These are phyloP conservation scores for Drosophila antonietae DNA, from an alignment of 2,888 invertebrate genomes.

Conservation along the genomic window DNA sequence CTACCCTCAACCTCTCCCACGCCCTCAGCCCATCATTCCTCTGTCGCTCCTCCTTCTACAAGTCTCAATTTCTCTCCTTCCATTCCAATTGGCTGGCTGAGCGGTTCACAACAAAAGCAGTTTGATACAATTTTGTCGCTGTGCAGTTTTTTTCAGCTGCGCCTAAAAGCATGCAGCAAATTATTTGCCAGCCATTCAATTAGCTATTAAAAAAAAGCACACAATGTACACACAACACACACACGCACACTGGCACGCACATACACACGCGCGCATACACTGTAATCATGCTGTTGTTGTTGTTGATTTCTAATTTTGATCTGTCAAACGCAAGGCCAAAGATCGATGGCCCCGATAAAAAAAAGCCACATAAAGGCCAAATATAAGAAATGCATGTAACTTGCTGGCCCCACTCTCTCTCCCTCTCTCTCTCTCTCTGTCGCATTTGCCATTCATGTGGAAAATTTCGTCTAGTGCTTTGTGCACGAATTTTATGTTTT, in stretches of 20 bases:
- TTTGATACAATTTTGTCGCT: conserved; percentile 60
- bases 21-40: neutral
- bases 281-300: conserved; percentile 18
- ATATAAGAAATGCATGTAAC: conserved; percentile 24
- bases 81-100: conserved; percentile 10
- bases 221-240: neutral
- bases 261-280: neutral
- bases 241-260: neutral
- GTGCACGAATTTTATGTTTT: conserved; percentile 74
- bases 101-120: conserved; percentile 52
- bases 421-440: neutral
- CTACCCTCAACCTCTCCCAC: neutral
- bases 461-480: conserved; percentile 77
- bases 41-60: neutral
- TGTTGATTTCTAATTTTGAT: conserved; percentile 79
- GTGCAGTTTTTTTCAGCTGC: conserved; percentile 47
- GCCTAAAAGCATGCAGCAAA: conserved; percentile 60
- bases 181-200: conserved; percentile 74
- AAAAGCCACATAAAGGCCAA: conserved; percentile 42
- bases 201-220: conserved; percentile 61
- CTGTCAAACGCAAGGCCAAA: conserved; percentile 81
- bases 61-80: neutral
- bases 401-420: neutral
- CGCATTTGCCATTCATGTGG: conserved; percentile 75
- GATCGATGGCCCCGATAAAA: conserved; percentile 82